A percentile compares a stretch with the other conserved stretches of the same genome.
phyloP scores from a whole-genome alignment of 2,113 vertebrate species.

The Tyrannus savana region DNA sequence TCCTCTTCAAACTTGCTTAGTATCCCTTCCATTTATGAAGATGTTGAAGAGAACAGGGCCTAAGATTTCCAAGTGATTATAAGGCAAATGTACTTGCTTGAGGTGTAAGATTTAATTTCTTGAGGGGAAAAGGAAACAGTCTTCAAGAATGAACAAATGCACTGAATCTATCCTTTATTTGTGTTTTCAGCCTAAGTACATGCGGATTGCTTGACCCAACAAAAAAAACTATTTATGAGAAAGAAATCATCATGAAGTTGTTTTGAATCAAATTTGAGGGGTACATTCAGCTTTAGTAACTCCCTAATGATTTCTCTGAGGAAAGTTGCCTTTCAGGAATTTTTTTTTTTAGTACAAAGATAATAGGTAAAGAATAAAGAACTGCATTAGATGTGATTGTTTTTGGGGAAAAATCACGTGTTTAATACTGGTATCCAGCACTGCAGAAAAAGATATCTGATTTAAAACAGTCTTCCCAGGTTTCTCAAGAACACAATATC shows the following conservation, averaged over 20 bases:
- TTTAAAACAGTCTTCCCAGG: neutral
- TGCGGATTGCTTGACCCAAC: neutral
- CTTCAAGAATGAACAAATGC: neutral
- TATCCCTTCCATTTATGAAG: neutral
- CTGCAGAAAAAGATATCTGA: neutral
- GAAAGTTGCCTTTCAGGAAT: neutral
- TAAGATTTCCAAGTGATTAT: neutral
- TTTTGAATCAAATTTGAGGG: neutral
- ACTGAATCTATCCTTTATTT: neutral
- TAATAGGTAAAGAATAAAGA: neutral
- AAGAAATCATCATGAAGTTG: neutral
- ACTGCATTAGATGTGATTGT: neutral
- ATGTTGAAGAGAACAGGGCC: neutral
- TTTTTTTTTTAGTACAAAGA: neutral
- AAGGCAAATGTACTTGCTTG: neutral
- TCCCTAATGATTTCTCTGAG: neutral
- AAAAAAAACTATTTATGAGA: neutral
- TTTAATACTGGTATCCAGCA: neutral
- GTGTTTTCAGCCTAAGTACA: neutral
- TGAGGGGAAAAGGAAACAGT: neutral
- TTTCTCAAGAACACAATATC: neutral
- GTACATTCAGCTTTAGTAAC: neutral
- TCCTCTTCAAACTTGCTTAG: neutral
- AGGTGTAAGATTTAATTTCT: neutral
- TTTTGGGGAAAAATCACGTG: neutral